Base-by-base conservation (phyloP, 1,140 invertebrate genomes). In the Tenebrio molitor region DNA sequence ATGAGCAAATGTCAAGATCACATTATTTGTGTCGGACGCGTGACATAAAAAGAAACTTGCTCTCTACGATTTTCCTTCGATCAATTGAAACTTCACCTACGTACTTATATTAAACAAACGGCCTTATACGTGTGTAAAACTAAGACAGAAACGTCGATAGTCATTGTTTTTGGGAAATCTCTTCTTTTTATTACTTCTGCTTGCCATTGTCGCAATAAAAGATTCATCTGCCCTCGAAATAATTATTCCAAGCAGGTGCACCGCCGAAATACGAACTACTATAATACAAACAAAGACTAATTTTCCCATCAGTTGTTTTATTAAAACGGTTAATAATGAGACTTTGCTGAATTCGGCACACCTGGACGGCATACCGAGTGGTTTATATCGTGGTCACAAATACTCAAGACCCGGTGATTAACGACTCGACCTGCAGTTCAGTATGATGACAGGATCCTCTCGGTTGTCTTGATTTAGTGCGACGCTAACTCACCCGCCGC, bases 1-100 rank as follows among this genome's bases (percentile, higher is more conserved):
- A 69, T 69, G 67, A 69, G 67, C 67, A 69, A 69, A 69, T 50
- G 67, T 50, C 67, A 69, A 53, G 67, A 69, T 69, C 33, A 50
- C 46, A 69, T 69, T 69, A 69, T 69, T 69, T 69, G 67, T 69
- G 67, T 69, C 29, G 33, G 67, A 46, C 44, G 67, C 67, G 67
- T 69, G 67, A 53, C 44, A 53, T 53, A 69, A 25, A 42, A 50
- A 44, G n/a, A 46, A 50, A 44, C 41, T 29, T 53, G 21, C 21
- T 50, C 17, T 69, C 67, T 16, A 39, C 41, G 41, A 58, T 29
- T 29, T 69, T 69, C 16, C 21, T 69, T 53, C 17, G 42, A 29
- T 36, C 29, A 69, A 53, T 25, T 33, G 29, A 69, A 69, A 69
- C 3, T 69, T 29, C 21, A 36, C 21, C 64, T 67, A 67, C 64